Evolutionary conservation across 2,888 invertebrate species (phyloP).

Genomic region (Lochmaea crataegi): DNA sequence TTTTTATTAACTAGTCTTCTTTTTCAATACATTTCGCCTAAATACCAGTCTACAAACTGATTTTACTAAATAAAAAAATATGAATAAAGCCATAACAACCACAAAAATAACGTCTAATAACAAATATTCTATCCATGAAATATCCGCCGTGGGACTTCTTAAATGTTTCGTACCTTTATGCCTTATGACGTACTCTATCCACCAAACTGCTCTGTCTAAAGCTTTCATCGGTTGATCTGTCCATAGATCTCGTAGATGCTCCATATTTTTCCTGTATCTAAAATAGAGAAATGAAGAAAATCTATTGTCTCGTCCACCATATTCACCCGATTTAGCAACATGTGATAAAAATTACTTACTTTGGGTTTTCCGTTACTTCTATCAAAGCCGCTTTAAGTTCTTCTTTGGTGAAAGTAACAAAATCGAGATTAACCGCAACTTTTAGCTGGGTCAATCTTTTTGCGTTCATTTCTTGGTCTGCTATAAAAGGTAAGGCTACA

Average conservation of each 20-base stretch:
- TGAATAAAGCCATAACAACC: conserved; percentile 15
- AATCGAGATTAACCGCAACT: conserved; percentile 50
- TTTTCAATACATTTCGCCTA: background rate
- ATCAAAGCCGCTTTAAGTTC: conserved; percentile 49
- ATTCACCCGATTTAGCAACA: background rate
- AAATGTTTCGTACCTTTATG: conserved; percentile 65
- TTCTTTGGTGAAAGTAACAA: conserved; percentile 51
- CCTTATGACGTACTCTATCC: conserved; percentile 54
- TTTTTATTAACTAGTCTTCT: background rate
- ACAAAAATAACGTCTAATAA: conserved; percentile 61
- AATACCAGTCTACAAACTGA: background rate
- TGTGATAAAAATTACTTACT: conserved; percentile 43
- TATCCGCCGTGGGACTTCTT: conserved; percentile 64
- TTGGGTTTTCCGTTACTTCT: conserved; percentile 52
- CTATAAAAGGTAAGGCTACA: conserved; percentile 56
- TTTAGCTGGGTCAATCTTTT: conserved; percentile 48
- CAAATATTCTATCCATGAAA: conserved; percentile 63
- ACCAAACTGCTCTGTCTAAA: conserved; percentile 54
- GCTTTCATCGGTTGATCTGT: conserved; percentile 51
- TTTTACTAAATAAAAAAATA: background rate
- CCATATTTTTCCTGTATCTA: conserved; percentile 49
- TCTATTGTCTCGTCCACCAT: background rate
- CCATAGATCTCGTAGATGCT: conserved; percentile 42
- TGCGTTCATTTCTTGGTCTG: conserved; percentile 55
- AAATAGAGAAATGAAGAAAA: conserved; percentile 16